Base-by-base conservation (phyloP, 2,888 invertebrate genomes). In the Hemithea aestivaria region DNA sequence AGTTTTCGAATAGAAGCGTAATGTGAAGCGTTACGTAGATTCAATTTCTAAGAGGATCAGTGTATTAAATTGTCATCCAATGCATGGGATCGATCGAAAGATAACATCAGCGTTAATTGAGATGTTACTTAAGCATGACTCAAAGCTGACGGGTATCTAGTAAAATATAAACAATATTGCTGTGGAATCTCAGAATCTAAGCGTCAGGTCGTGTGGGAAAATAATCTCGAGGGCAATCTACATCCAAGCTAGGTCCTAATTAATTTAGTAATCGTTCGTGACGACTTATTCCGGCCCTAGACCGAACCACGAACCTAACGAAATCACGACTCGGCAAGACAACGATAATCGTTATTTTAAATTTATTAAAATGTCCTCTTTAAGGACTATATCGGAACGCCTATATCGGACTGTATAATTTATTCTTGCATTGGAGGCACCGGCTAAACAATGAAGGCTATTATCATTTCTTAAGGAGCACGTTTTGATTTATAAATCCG, bases 331-430 rank as follows among this genome's bases (percentile, higher is more conserved):
- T 82, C 76, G 60, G 76, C 76, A 66, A 74, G 73, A 77, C 80
- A 81, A 81, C 83, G 85, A 85, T 87, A 82, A 87, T 85, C 83
- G 81, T 85, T 85, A 83, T 85, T 85, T 87, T 83, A 85, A 87
- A 85, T 85, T 85, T 85, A 87, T 87, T 87, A 87, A 85, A 85
- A 85, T 85, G 84, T 82, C 82, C 82, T 80, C 83, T 77, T 78
- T 73, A 80, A 83, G 83, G 83, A 79, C 84, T 81, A 76, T 84
- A 84, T 84, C 85, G 79, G 79, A 67, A 72, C 73, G 71, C 74
- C 77, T 78, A 74, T 78, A 85, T 85, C 83, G 77, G 82, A 80
- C 79, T 83, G 81, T 80, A 82, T 83, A 85, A 85, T 84, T 85
- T 84, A 85, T 79, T 82, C 79, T 69, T 72, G 69, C 75, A 67